These are phyloP conservation scores for Crocidura indochinensis DNA, from an alignment of 2,797 vertebrate genomes.

Conservation along the genomic window DNA sequence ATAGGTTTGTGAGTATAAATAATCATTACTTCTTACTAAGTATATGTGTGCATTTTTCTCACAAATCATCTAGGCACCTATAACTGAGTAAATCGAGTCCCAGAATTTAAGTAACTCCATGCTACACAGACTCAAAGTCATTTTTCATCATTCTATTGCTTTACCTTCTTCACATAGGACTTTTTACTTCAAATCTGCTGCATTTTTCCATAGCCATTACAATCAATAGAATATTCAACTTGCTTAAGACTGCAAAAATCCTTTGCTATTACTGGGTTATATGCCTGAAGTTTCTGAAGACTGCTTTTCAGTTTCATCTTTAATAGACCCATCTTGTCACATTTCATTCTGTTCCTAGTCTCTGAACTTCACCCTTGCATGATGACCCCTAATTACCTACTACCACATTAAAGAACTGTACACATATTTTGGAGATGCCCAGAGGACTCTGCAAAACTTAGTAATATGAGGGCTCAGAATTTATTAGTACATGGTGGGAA, in stretches of 20 bases:
- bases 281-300: neutral
- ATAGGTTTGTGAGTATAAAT: accelerated
- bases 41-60: accelerated
- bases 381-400: accelerated
- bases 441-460: no score
- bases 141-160: accelerated
- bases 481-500: no score
- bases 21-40: neutral
- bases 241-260: accelerated
- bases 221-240: accelerated
- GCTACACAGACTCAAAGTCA: neutral
- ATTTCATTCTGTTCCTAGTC: accelerated
- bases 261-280: accelerated
- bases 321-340: no score
- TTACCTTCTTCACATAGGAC: accelerated
- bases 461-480: no score
- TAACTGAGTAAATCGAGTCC: neutral
- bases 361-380: no score
- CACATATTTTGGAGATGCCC: no score
- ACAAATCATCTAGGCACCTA: neutral
- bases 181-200: neutral
- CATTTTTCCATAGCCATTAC: accelerated
- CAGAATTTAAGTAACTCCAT: neutral
- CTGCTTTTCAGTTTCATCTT: neutral
- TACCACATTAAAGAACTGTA: no score